A percentile compares a stretch with the other conserved stretches of the same genome.
Evolutionary conservation across 1,140 invertebrate genomes (phyloP).

Genomic region (Drosophila equinoxialis): DNA sequence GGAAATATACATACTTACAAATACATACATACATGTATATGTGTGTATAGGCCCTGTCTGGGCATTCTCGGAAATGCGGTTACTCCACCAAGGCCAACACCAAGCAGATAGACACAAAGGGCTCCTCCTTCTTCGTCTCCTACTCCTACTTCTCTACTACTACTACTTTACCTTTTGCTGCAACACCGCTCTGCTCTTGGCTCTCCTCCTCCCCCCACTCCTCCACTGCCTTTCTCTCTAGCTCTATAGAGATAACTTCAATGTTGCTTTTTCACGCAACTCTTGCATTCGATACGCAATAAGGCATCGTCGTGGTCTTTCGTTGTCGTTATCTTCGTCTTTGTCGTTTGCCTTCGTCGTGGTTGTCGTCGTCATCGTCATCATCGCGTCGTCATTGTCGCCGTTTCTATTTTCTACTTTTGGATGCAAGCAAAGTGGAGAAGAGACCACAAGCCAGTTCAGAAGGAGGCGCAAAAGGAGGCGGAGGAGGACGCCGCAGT

Average conservation of each 20-base stretch:
- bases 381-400: background rate
- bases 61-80: constrained; percentile 8
- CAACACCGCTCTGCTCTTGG: background rate
- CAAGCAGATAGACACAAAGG: constrained; percentile 14
- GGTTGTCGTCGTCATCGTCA: background rate
- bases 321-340: background rate
- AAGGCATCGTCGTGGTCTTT: background rate
- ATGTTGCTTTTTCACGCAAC: constrained; percentile 7
- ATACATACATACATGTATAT: too few relatives aligned
- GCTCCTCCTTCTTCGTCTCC: background rate
- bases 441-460: background rate
- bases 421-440: background rate
- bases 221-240: background rate
- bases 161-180: background rate
- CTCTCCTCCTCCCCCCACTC: background rate
- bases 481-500: background rate
- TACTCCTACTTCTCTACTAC: background rate
- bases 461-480: background rate
- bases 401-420: constrained; percentile 12
- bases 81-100: constrained; percentile 11
- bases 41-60: constrained; percentile 1
- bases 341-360: constrained; percentile 4
- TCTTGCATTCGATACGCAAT: constrained; percentile 12
- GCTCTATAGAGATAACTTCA: constrained; percentile 3
- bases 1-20: background rate